Evolutionary conservation across 1,140 invertebrate species (phyloP).

Genomic region (Drosophila kohkoa): DNA sequence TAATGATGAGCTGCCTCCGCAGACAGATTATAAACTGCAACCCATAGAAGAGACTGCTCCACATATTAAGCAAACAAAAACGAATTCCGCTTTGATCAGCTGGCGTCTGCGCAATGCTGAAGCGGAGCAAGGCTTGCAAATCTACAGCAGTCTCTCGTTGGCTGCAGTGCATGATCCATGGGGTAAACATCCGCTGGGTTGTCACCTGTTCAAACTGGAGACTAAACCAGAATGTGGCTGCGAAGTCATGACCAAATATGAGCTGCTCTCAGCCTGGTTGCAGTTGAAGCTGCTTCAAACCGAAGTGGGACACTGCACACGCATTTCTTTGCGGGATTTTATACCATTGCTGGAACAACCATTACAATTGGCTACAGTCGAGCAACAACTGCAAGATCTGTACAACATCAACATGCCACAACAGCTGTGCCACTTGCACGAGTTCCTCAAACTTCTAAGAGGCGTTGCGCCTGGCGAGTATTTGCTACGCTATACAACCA

Average conservation of each 20-base stretch:
- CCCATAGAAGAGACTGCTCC: conserved; percentile 21
- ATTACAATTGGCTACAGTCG: conserved; percentile 47
- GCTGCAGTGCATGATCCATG: conserved; percentile 38
- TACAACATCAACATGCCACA: conserved; percentile 58
- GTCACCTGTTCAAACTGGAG: conserved; percentile 68
- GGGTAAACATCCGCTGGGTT: conserved; percentile 40
- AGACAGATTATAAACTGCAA: conserved; percentile 29
- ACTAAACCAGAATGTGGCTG: conserved; percentile 76
- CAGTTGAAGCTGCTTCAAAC: conserved; percentile 60
- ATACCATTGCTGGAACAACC: conserved; percentile 53
- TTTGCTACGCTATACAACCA: conserved; percentile 63
- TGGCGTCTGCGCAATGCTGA: conserved; percentile 38
- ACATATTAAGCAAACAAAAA: background rate
- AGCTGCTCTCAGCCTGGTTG: conserved; percentile 69
- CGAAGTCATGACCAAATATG: conserved; percentile 74
- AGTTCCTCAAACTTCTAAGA: conserved; percentile 65
- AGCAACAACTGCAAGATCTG: conserved; percentile 55
- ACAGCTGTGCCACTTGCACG: conserved; percentile 54
- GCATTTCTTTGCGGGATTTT: conserved; percentile 57
- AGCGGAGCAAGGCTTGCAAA: conserved; percentile 8
- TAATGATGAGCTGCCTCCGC: background rate
- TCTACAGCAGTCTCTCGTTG: conserved; percentile 55
- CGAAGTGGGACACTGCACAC: conserved; percentile 46
- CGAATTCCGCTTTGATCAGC: conserved; percentile 53
- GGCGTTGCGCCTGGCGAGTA: conserved; percentile 56